These are phyloP conservation scores for Nycticebus coucang DNA, from an alignment of 2,113 vertebrate species.

Conservation along the genomic window DNA sequence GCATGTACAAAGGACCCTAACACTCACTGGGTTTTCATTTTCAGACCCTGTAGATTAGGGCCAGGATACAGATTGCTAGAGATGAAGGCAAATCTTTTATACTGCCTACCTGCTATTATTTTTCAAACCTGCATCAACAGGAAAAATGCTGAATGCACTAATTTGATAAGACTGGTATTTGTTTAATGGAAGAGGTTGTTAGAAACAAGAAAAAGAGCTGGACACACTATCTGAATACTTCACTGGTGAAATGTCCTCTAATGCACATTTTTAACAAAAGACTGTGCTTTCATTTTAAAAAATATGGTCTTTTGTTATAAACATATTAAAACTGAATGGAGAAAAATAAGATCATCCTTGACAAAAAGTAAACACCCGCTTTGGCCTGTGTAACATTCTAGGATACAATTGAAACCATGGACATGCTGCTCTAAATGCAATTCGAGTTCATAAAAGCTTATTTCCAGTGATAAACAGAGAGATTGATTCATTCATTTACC, in stretches of 20 bases:
- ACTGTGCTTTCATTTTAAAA: constrained; percentile 40
- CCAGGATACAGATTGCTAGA: neutral
- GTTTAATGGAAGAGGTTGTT: neutral
- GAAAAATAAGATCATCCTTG: constrained; percentile 59
- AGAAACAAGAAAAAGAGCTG: constrained; percentile 2
- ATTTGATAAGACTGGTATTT: neutral
- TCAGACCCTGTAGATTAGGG: neutral
- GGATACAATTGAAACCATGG: constrained; percentile 54
- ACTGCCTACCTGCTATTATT: neutral
- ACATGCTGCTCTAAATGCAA: constrained; percentile 52
- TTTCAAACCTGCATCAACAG: neutral
- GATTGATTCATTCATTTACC: constrained; percentile 40
- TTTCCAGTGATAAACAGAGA: constrained; percentile 38
- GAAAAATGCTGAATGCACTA: neutral
- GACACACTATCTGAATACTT: neutral
- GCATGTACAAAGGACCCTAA: neutral
- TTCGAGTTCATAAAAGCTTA: constrained; percentile 50
- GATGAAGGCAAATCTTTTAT: neutral
- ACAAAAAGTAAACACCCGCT: constrained; percentile 56
- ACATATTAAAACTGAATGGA: constrained; percentile 49
- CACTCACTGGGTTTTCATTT: neutral
- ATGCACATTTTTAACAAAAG: constrained; percentile 43
- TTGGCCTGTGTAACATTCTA: constrained; percentile 47
- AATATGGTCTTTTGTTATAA: constrained; percentile 43
- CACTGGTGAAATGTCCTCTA: neutral